phyloP scores from a whole-genome alignment of 2,113 vertebrate genomes.

The Furnarius figulus region DNA sequence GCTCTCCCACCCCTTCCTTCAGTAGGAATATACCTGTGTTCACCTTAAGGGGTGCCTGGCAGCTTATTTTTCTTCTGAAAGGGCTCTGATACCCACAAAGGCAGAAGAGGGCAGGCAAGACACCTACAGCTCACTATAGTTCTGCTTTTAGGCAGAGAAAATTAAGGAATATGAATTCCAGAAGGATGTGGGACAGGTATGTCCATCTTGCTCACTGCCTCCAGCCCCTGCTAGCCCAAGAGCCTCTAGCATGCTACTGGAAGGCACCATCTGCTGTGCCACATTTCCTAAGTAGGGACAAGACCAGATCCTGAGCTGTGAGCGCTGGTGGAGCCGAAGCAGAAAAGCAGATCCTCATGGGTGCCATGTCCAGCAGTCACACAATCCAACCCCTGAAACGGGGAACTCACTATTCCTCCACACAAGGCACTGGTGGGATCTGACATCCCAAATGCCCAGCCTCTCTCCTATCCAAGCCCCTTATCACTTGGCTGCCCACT shows the following conservation, averaged over 20 bases:
- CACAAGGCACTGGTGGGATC: not conserved
- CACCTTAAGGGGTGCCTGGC: not conserved
- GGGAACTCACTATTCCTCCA: not conserved
- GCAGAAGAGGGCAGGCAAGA: not conserved
- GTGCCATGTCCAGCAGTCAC: not conserved
- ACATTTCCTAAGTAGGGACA: not conserved
- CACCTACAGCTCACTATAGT: not conserved
- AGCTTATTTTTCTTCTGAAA: not conserved
- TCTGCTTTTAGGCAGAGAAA: not conserved
- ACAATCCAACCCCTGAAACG: rapidly evolving
- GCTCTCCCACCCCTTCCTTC: not conserved
- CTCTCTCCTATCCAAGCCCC: not conserved
- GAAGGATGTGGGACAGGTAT: not conserved
- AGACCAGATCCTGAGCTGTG: not conserved
- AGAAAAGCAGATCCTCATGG: not conserved
- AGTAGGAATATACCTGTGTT: not conserved
- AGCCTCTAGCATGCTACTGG: not conserved
- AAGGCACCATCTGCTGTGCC: not conserved
- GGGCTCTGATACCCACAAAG: not conserved
- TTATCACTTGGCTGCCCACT: not conserved
- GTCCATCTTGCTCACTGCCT: not conserved
- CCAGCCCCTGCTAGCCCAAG: not conserved
- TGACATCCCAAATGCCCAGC: rapidly evolving
- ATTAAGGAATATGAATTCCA: not conserved
- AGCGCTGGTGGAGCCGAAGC: not conserved